Percentiles rank a stretch among this genome's conserved stretches.
Evolutionary conservation across 2,797 vertebrate genomes (phyloP).

Genomic region (Cossypha niveicapilla): DNA sequence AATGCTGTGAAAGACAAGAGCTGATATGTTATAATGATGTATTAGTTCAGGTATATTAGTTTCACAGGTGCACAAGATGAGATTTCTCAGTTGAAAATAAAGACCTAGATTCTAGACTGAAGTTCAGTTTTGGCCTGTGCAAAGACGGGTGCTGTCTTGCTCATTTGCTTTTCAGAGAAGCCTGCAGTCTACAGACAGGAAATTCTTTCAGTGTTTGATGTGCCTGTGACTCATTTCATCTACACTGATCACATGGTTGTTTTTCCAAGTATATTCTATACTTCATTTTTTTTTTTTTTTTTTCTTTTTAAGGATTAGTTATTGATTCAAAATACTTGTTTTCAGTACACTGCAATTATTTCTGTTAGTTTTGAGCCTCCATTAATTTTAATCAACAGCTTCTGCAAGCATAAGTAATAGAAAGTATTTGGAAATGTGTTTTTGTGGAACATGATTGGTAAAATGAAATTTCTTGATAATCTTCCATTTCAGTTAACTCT

Average conservation of each 20-base stretch:
- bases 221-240: slow-evolving; percentile 73
- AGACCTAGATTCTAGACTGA: not conserved
- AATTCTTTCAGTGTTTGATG: slow-evolving; percentile 75
- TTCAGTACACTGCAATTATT: not conserved
- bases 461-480: not conserved
- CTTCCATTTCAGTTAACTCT: not conserved
- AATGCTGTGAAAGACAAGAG: not conserved
- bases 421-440: not conserved
- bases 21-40: not conserved
- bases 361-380: not conserved
- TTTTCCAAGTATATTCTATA: slow-evolving; percentile 13
- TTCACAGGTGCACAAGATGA: not conserved
- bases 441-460: not conserved
- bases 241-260: slow-evolving; percentile 48
- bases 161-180: slow-evolving; percentile 49
- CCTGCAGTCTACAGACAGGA: slow-evolving; percentile 72
- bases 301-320: not conserved
- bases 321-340: not conserved
- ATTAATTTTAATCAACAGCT: not conserved
- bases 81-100: not conserved
- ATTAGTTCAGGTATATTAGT: not conserved
- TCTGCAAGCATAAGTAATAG: not conserved
- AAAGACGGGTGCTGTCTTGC: not conserved
- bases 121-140: slow-evolving; percentile 9
- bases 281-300: not conserved